Evolutionary conservation across 2,797 vertebrate species (phyloP).

Genomic region (Gouania willdenowi): DNA sequence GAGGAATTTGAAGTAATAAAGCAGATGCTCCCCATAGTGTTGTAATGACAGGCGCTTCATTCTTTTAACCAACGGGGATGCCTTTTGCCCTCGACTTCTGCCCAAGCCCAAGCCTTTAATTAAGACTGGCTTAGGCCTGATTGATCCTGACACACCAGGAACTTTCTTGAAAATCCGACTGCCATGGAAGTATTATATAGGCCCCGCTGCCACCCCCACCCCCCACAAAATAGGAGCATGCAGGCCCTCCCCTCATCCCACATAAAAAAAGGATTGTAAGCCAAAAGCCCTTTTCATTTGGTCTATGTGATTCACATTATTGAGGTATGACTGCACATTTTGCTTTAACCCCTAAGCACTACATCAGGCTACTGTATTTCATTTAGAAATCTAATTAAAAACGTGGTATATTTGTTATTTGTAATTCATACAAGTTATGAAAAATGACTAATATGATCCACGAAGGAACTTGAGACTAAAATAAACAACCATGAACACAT

Average conservation of each 20-base stretch:
- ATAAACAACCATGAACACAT: no score
- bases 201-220: no score
- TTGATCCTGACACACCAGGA: constrained; percentile 80
- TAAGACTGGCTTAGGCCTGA: constrained; percentile 81
- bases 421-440: no score
- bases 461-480: no score
- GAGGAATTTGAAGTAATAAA: constrained; percentile 62
- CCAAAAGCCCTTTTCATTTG: constrained; percentile 38
- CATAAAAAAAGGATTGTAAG: constrained; percentile 53
- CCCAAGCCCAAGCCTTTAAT: constrained; percentile 78
- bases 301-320: constrained; percentile 21
- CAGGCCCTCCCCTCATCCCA: constrained; percentile 42
- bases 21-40: constrained; percentile 59
- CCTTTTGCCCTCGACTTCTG: constrained; percentile 72
- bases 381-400: no score
- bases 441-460: no score
- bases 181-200: constrained; percentile 69
- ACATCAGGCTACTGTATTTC: not conserved
- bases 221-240: constrained; percentile 56
- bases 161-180: constrained; percentile 76
- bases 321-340: constrained; percentile 24
- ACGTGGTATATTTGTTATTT: no score
- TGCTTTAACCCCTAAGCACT: constrained; percentile 7
- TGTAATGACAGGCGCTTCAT: constrained; percentile 65
- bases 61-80: constrained; percentile 68